These are phyloP conservation scores for Nasonia vitripennis DNA, from an alignment of 1,140 invertebrate genomes.

Conservation along the genomic window DNA sequence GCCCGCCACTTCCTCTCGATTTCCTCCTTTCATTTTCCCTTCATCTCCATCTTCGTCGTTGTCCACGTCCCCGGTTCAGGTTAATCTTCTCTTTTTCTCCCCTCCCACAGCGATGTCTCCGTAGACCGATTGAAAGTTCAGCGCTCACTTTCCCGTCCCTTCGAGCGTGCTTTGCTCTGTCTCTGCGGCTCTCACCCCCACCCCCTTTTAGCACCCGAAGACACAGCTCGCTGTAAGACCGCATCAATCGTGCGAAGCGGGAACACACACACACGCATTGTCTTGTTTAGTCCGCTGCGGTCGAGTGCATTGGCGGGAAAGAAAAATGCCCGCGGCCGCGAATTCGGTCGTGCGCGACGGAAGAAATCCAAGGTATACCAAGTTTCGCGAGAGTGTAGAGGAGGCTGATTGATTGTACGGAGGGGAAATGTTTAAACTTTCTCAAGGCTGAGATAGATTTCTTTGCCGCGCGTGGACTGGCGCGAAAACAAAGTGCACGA, in stretches of 20 bases:
- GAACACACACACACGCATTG: background rate
- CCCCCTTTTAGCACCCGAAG: conserved; percentile 10
- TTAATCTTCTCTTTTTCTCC: conserved; percentile 20
- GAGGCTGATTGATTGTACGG: conserved; percentile 8
- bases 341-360: background rate
- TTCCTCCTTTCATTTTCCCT: conserved; percentile 32
- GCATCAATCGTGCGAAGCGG: conserved; percentile 7
- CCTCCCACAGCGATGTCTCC: background rate
- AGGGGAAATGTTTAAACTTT: conserved; percentile 19
- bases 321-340: background rate
- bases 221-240: background rate
- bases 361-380: background rate
- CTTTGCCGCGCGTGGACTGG: background rate
- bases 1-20: conserved; percentile 9
- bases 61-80: background rate
- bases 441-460: background rate
- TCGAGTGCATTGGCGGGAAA: background rate
- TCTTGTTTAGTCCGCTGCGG: conserved; percentile 18
- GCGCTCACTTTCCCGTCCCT: background rate
- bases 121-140: conserved; percentile 37
- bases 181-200: background rate
- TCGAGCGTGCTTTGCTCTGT: background rate
- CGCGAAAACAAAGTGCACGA: background rate
- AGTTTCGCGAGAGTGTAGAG: background rate
- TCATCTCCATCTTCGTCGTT: conserved; percentile 30